Base-by-base conservation (phyloP, 2,797 vertebrate species). In the Parauchenoglanis ngamensis region DNA sequence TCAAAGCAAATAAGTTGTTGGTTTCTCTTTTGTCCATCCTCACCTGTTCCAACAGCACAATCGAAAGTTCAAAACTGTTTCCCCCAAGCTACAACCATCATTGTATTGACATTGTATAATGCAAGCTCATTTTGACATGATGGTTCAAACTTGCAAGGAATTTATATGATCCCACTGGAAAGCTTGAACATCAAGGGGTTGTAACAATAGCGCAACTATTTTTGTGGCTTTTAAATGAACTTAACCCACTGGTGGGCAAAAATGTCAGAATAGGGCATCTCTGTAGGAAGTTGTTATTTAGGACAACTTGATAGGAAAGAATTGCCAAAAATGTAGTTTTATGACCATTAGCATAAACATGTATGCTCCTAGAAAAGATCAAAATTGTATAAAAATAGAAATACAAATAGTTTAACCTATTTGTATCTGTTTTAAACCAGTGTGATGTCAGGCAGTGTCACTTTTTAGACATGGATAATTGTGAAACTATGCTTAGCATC, bases 1-100 rank as follows among this genome's bases (percentile, higher is more conserved):
- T 7, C 63, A 86, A 86, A 28, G 57, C 70, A 85, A 61, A 85
- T 63, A 35, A 54, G 49, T 19, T 70, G 28, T 57, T 65, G 25
- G 6, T 12, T 44, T 81, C 12, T 10, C n/a, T 15, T 83, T 82
- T 52, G 61, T 11, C 46, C 65, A 15, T 13, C 2, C 10, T 54
- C 49, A 83, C 63, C 65, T 54, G 49, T 68, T 28, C 63, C 19
- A 70, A 56, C 11, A 25, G 65, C 63, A 70, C 11, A 40, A 13
- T 3, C 1, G 21, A 54, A 8, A 15, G 11, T 13, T 46, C 25
- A 65, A 63, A 65, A 81, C 2, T 0, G 0, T n/a, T 70, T 65
- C 7, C 25, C 35, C 13, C 23, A 63, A 81, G 65, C 40, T n/a
- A 57, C 54, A 57, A 63, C 31, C 2, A 40, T 6, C 4, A 13